Percentiles rank a stretch among this genome's conserved stretches.
These are phyloP conservation scores for Phymastichus coffea DNA, from an alignment of 1,140 invertebrate genomes.

Conservation along the genomic window DNA sequence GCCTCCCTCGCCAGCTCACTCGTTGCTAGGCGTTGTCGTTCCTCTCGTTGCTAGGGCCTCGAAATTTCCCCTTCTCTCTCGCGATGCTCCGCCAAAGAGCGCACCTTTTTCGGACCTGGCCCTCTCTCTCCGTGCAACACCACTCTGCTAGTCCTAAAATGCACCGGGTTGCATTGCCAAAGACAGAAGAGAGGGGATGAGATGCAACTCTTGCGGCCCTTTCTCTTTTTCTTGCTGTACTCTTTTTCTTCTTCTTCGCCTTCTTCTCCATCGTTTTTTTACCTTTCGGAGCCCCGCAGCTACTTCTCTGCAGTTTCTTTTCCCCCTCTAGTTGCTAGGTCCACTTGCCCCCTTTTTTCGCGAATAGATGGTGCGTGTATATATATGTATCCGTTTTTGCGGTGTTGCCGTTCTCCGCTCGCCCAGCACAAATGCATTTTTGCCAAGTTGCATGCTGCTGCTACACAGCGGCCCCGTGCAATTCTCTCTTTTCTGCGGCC, in stretches of 20 bases:
- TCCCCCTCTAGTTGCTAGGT: slow-evolving; percentile 53
- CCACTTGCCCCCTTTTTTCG: slow-evolving; percentile 47
- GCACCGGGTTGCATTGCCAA: too few relatives aligned
- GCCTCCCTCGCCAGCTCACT: too few relatives aligned
- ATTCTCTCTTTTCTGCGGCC: too few relatives aligned
- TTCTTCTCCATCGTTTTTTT: too few relatives aligned
- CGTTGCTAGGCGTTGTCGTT: slow-evolving; percentile 54
- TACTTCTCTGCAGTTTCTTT: too few relatives aligned
- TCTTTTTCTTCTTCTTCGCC: too few relatives aligned
- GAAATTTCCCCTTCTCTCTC: too few relatives aligned
- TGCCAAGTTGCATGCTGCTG: not conserved
- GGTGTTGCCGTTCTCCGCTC: slow-evolving; percentile 27
- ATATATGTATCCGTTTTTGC: slow-evolving; percentile 26
- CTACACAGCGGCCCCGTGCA: slow-evolving; percentile 8
- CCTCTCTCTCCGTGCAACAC: slow-evolving; percentile 7
- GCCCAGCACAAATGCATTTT: slow-evolving; percentile 26
- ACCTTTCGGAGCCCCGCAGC: too few relatives aligned
- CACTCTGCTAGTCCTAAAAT: slow-evolving; percentile 53
- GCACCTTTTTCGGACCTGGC: slow-evolving; percentile 25
- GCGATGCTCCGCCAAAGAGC: not conserved
- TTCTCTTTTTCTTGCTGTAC: too few relatives aligned
- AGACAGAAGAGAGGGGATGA: too few relatives aligned
- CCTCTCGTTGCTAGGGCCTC: slow-evolving; percentile 54
- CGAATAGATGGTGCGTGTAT: slow-evolving; percentile 38
- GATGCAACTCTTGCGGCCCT: too few relatives aligned